Evolutionary conservation across 2,888 invertebrate genomes (phyloP), one percentile per base, ranked within the genome.

Genomic region (Seira ritae): DNA sequence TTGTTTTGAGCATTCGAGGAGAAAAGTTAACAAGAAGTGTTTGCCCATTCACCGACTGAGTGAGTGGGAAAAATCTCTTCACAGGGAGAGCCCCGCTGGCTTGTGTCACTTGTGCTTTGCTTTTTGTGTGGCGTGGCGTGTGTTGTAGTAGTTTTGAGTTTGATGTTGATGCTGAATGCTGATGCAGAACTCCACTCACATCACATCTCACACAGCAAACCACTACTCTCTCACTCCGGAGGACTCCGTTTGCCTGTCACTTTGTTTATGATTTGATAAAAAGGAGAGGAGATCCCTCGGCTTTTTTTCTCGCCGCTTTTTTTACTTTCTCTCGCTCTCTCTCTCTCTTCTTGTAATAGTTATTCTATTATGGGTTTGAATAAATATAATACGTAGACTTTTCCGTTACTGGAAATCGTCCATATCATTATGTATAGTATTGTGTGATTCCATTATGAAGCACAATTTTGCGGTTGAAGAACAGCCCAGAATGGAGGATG

Each of bases 381-480:
- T 68, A 31, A 31, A 31, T 31, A 31, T 31, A 31, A 31, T 31
- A 31, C 31, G 8, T 19, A 22, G 65, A 20, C 15, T n/a, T 65
- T 22, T 68, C 75, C 75, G 31, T 17, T 24, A 23, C 19, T 6
- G 37, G 50, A 79, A 22, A 73, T 22, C 75, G 69, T 81, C 75
- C 71, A 71, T 75, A 75, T 75, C 74, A 80, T 74, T 68, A 81
- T 60, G 81, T 70, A 37, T 81, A 66, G 73, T 75, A 75, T 81
- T 46, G 19, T 75, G 62, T 74, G 22, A 67, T 71, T 65, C 70
- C 71, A 81, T 75, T 75, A 75, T 81, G 75, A 74, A 80, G 75
- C 70, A 70, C 75, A 24, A 81, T 81, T 81, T 81, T 75, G 81
- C 55, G 81, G 81, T 81, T 81, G 65, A 74, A 80, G 74, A 80